Evolutionary conservation across 1,140 invertebrate species (phyloP), one percentile per base, ranked within the genome.

Genomic region (Camponotus vicinus): DNA sequence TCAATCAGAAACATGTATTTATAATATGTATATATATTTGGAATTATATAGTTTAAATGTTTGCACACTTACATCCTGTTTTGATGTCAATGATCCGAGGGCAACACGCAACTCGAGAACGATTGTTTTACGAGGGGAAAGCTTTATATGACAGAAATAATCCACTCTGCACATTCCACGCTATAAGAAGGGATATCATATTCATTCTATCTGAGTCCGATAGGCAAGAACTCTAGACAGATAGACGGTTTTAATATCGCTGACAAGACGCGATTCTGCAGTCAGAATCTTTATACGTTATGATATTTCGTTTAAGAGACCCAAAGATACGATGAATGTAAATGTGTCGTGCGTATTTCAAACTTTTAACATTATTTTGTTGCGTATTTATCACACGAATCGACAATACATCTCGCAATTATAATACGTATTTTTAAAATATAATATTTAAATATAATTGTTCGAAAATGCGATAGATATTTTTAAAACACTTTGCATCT

Each of bases 131-230:
- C 49, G 37, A 32, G 15, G 37, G 7, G 21, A 15, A 80, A 3
- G 55, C 37, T 40, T 40, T 6, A 32, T 57, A 18, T 13, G 70
- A 45, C 9, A 84, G 27, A 52, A 84, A 64, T 13, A 63, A 59
- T 32, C 42, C 18, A 77, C 70, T 13, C 13, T 84, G 70, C 80
- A 84, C 80, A 84, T 84, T 84, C 32, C 70, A 52, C 3, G n/a
- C 27, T 63, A 34, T 57, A 70, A 55, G n/a, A 57, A 70, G n/a
- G 70, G 59, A 8, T 75, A 75, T 84, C 80, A 49, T 13, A 18
- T 57, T 63, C 79, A 49, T 34, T 27, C 11, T 84, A 63, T 52
- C 42, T 37, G 49, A 27, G 40, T 27, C 40, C n/a, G 78, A 57
- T 80, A 80, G 64, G 6, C 42, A 79, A 27, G 34, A 79, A 42